A percentile compares a stretch with the other conserved stretches of the same genome.
Conservation (phyloP, 2,113 vertebrate genomes). For the Burhinus oedicnemus region DNA sequence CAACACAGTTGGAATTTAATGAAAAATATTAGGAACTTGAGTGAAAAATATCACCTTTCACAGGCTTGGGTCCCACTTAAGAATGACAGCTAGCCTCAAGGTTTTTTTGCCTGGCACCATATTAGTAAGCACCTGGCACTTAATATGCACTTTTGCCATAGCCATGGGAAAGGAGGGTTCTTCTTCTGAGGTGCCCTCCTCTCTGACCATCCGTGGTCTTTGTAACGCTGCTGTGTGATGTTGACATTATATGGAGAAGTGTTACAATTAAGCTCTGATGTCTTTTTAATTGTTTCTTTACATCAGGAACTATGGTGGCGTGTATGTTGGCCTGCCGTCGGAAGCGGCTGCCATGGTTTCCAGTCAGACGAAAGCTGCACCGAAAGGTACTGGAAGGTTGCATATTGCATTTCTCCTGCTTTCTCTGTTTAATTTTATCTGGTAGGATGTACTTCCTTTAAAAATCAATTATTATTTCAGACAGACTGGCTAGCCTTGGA, state of each 20-base stretch:
- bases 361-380: slow-evolving; percentile 84
- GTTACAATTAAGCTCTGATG: neutral
- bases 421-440: neutral
- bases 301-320: slow-evolving; percentile 91
- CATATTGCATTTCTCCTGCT: neutral
- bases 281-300: neutral
- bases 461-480: slow-evolving; percentile 12
- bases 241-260: neutral
- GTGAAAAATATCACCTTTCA: neutral
- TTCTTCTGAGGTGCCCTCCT: neutral
- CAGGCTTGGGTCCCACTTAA: neutral
- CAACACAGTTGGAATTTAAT: neutral
- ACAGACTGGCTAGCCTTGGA: neutral
- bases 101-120: neutral
- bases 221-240: neutral
- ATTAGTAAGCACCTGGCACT: neutral
- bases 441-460: neutral
- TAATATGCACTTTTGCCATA: neutral
- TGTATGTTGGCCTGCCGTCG: slow-evolving; percentile 90
- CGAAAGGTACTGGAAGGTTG: slow-evolving; percentile 81
- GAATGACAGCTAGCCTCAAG: neutral
- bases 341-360: slow-evolving; percentile 81
- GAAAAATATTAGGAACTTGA: neutral
- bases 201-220: neutral
- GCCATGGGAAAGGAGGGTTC: neutral